Evolutionary conservation across 1,140 invertebrate species (phyloP).

Genomic region (Coenobita brevimanus): DNA sequence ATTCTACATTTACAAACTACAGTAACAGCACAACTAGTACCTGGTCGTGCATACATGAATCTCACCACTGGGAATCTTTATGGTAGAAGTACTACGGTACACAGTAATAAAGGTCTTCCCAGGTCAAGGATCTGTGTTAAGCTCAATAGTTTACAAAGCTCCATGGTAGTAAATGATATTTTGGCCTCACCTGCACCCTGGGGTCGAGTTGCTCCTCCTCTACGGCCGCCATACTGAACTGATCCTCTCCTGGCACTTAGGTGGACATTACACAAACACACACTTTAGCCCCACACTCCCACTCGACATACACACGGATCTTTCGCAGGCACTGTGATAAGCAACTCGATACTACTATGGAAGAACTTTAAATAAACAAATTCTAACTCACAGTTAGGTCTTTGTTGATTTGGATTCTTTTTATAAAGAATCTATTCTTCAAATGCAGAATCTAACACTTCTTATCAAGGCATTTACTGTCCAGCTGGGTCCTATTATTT

Average conservation of each 20-base stretch:
- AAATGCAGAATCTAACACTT: too few species aligned
- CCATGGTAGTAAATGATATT: neutral
- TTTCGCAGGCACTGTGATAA: neutral
- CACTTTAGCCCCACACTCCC: neutral
- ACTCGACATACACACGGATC: too few species aligned
- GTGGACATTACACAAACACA: neutral
- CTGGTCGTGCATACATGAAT: too few species aligned
- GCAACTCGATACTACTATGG: neutral
- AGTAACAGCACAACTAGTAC: too few species aligned
- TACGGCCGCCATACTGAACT: slow-evolving; percentile 24
- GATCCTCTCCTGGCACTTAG: neutral
- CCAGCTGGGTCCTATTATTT: slow-evolving; percentile 20
- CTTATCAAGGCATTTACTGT: slow-evolving; percentile 1
- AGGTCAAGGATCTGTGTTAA: neutral
- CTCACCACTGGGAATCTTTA: too few species aligned
- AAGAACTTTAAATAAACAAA: too few species aligned
- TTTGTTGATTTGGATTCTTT: neutral
- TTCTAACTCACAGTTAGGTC: neutral
- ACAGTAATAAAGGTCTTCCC: too few species aligned
- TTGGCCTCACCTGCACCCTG: slow-evolving; percentile 39
- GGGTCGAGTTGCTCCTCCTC: slow-evolving; percentile 48
- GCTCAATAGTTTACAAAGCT: neutral
- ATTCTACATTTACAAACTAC: too few species aligned
- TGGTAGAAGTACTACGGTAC: too few species aligned
- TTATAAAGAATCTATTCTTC: neutral